Base-by-base conservation (phyloP, 2,797 vertebrate genomes). In the Pangasius larnaudii region DNA sequence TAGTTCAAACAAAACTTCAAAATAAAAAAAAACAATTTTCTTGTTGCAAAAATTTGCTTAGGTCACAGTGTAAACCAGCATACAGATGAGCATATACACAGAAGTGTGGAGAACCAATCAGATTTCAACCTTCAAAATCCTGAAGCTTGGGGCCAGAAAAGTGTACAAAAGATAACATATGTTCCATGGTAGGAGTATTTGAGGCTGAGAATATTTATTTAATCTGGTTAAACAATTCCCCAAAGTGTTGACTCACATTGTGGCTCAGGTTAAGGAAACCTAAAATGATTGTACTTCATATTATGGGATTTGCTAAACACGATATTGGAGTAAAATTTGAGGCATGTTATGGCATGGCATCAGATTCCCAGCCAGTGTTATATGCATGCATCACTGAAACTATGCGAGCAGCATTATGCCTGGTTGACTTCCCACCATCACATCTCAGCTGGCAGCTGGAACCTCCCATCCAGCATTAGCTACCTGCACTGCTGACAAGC, bases 381-480 rank as follows among this genome's bases (percentile, higher is more conserved):
- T 30, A 84, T 67, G 63, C 63, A 84, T 10, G 6, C 8, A 51
- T 36, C 63, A 53, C 49, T 69, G 53, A 53, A 53, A 84, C 63
- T 22, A 67, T 33, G n/a, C 22, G 81, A 22, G 59, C 39, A 63
- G 39, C 39, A 82, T 69, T 69, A 84, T 53, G 4, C 7, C 82
- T 53, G 49, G 16, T 69, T 84, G 63, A 71, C 42, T 24, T 84
- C 16, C 79, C 36, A 67, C 42, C 42, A 51, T 83, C 63, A 36
- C 46, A 46, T 22, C 82, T 86, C 85, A 85, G 58, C 88, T 87
- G 80, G 78, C 85, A 89, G 75, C 78, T 78, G 85, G 58, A 86
- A 80, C 85, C 87, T 75, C 69, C 83, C 80, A 87, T 91, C 77
- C 58, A 89, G 85, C 84, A 86, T 90, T 87, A 90, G 74, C 80